Evolutionary conservation across 2,888 invertebrate genomes (phyloP).

Genomic region (Adelognathus sp.): DNA sequence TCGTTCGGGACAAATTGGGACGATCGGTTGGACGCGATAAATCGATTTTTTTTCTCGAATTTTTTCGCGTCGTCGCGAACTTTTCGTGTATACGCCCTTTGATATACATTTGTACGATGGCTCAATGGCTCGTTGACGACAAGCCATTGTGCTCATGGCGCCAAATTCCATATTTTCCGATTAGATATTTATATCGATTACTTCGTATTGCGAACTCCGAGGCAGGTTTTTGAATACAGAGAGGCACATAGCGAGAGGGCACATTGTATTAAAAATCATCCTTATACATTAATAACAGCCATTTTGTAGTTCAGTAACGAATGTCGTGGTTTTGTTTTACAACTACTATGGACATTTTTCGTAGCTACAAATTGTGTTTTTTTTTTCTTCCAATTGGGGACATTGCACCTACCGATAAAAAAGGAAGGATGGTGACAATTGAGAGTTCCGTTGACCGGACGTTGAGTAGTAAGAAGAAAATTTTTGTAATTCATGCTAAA

Average conservation of each 20-base stretch:
- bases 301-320: neutral
- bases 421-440: neutral
- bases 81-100: no score
- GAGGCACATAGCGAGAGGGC: neutral
- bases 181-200: no score
- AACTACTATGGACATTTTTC: neutral
- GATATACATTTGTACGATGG: no score
- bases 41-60: neutral
- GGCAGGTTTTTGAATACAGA: neutral
- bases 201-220: neutral
- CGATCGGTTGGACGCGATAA: neutral
- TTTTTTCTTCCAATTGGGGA: neutral
- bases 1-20: neutral
- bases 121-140: no score
- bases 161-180: no score
- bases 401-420: neutral
- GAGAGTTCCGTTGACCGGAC: neutral
- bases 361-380: neutral
- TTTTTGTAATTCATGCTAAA: constrained; percentile 35
- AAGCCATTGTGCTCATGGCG: no score
- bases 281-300: constrained; percentile 5
- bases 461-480: neutral
- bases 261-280: neutral
- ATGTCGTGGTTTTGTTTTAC: neutral
- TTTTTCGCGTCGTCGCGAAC: neutral